phyloP scores from a whole-genome alignment of 2,797 vertebrate species.

The Allobates femoralis region DNA sequence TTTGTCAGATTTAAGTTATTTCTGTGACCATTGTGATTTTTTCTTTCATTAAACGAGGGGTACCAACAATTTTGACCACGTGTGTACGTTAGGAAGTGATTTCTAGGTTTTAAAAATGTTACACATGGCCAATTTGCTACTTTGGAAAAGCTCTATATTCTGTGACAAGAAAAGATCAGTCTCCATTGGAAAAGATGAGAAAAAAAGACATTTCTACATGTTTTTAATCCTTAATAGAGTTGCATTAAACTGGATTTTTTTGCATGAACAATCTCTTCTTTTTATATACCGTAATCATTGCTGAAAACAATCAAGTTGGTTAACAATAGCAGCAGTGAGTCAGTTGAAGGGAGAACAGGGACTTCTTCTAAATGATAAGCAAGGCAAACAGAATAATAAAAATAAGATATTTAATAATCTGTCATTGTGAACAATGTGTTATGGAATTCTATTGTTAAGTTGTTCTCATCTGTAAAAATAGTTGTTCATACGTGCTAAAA shows the following conservation, averaged over 20 bases:
- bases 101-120: not conserved
- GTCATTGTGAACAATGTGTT: conserved; percentile 17
- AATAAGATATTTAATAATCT: conserved; percentile 10
- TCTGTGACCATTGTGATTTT: no score
- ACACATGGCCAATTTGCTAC: not conserved
- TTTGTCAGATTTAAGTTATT: no score
- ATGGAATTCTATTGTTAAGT: not conserved
- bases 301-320: not conserved
- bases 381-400: not conserved
- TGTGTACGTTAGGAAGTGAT: no score
- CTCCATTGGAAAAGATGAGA: no score
- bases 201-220: not conserved
- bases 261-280: not conserved
- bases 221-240: not conserved
- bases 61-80: no score
- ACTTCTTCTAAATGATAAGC: not conserved
- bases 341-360: not conserved
- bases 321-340: not conserved
- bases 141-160: no score
- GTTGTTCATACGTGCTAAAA: not conserved
- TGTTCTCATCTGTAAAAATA: not conserved
- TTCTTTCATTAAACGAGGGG: no score
- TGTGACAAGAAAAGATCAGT: no score
- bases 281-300: not conserved
- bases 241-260: not conserved